phyloP scores from a whole-genome alignment of 2,113 vertebrate genomes.

The Cercocebus atys region DNA sequence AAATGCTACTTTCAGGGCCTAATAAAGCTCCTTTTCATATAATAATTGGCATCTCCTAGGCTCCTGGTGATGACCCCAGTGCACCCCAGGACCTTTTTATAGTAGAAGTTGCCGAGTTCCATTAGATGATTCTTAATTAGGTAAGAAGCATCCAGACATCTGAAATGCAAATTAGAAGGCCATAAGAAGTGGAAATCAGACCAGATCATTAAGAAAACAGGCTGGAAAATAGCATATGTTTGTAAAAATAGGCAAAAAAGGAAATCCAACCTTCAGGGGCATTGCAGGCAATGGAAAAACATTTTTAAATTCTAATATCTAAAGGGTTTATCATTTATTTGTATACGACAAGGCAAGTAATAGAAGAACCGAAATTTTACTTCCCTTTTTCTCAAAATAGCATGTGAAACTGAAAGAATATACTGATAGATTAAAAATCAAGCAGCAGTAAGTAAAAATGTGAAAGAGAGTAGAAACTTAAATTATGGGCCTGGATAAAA shows the following conservation, averaged over 20 bases:
- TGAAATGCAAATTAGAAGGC: slow-evolving; percentile 60
- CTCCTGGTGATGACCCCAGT: not conserved
- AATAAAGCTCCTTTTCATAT: not conserved
- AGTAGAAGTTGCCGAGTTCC: not conserved
- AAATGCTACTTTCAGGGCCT: not conserved
- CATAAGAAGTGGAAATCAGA: not conserved
- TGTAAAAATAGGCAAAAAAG: not conserved
- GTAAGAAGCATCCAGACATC: slow-evolving; percentile 1
- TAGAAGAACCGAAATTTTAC: not conserved
- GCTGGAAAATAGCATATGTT: not conserved
- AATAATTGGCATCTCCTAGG: slow-evolving; percentile 37
- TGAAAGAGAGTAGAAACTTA: not conserved
- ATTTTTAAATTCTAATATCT: not conserved
- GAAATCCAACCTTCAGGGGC: not conserved
- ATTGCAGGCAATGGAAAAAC: not conserved
- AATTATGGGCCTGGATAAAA: not conserved
- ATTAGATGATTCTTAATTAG: slow-evolving; percentile 50
- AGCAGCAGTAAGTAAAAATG: not conserved
- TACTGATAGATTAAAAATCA: not conserved
- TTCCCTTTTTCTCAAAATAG: not conserved
- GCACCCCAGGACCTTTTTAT: not conserved
- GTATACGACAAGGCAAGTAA: not conserved
- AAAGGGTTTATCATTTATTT: not conserved
- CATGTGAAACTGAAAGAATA: not conserved
- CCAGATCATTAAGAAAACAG: slow-evolving; percentile 2